Evolutionary conservation across 2,797 vertebrate genomes (phyloP).

Genomic region (Tympanoctomys barrerae): DNA sequence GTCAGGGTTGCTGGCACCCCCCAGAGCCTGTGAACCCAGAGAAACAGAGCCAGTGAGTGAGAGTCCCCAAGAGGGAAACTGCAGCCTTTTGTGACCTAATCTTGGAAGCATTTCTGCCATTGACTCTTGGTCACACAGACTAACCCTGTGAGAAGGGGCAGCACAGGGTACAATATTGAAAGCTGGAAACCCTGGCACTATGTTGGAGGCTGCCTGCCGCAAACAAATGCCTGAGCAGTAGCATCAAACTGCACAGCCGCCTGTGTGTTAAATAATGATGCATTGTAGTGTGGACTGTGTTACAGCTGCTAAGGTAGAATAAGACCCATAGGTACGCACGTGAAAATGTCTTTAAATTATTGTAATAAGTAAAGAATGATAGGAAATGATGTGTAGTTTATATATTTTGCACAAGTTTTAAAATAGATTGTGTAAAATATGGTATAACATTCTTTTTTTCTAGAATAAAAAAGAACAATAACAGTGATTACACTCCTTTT

Average conservation of each 20-base stretch:
- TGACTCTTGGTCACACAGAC: not conserved
- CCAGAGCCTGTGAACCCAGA: not conserved
- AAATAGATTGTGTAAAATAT: not conserved
- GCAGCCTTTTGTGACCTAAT: not conserved
- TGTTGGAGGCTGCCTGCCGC: not conserved
- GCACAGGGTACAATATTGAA: no score
- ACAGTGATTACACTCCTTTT: not conserved
- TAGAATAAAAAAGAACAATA: conserved; percentile 31
- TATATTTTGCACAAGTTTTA: not conserved
- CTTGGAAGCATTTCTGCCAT: not conserved
- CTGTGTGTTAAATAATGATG: not conserved
- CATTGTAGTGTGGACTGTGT: not conserved
- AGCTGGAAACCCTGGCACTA: not conserved
- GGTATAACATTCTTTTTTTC: not conserved
- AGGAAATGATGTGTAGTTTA: not conserved
- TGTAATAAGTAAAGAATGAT: not conserved
- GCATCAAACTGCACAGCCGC: not conserved
- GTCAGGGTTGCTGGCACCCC: not conserved
- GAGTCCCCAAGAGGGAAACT: not conserved
- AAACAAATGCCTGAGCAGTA: not conserved
- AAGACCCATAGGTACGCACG: not conserved
- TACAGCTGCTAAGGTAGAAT: not conserved
- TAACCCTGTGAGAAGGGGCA: not conserved
- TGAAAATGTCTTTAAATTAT: conserved; percentile 15
- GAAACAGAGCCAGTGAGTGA: not conserved